Evolutionary conservation across 2,888 invertebrate species (phyloP), one percentile per base, ranked within the genome.

Genomic region (Zele albiditarsus): DNA sequence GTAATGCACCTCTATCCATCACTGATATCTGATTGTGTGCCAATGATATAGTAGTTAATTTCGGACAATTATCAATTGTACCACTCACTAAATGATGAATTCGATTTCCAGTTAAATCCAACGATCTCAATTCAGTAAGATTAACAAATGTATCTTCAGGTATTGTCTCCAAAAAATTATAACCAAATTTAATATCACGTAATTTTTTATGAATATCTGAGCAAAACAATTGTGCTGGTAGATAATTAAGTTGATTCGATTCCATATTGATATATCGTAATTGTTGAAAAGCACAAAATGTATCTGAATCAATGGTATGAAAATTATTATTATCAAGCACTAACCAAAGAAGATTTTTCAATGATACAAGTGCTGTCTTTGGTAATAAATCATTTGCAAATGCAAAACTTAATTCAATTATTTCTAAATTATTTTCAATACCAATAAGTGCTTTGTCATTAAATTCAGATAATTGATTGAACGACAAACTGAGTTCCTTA

Each of bases 271-370:
- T 91, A 89, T 96, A 96, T 85, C 94, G 94, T 31, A 88, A 71
- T 57, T 86, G 82, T 12, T 83, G 81, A n/a, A 88, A 86, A 0
- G 93, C 91, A 76, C 93, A 92, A 57, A 96, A 91, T 6, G 95
- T 93, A n/a, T 94, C 92, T 58, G 94, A 91, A 72, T 93, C 92
- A 20, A 96, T 90, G 16, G 92, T 91, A 86, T 95, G 94, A 82
- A 97, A 93, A 86, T 96, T 95, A 85, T 97, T 97, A 89, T 96
- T 96, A 89, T 97, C 97, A 84, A 97, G 90, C 0, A 96, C 95
- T 76, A 97, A 90, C 95, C 96, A 96, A 85, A 94, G 93, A 10
- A 97, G 91, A 84, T 93, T 94, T 57, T 92, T 92, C 23, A 97
- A 91, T 10, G 94, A 94, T 79, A 93, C 93, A 58, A 97, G 92